phyloP scores from a whole-genome alignment of 1,140 invertebrate genomes.

The Sarcophaga bullata region DNA sequence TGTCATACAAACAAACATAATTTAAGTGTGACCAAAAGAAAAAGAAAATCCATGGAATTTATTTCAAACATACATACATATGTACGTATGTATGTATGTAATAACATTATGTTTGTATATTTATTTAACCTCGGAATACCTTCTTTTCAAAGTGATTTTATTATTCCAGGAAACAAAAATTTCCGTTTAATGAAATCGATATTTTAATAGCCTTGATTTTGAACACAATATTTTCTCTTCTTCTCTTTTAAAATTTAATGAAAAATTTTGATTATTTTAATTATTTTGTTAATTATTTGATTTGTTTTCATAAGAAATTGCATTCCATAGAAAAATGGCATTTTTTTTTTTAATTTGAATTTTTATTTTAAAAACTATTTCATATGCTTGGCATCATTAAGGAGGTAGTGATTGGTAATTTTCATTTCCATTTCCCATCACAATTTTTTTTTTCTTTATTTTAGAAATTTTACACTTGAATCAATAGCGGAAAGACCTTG shows the following conservation, averaged over 20 bases:
- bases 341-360: background rate
- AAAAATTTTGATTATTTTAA: background rate
- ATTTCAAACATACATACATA: too few relatives aligned
- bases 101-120: too few relatives aligned
- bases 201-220: conserved; percentile 1
- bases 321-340: background rate
- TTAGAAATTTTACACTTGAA: conserved; percentile 17
- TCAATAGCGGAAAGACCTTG: conserved; percentile 27
- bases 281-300: background rate
- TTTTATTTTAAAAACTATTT: background rate
- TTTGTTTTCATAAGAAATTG: background rate
- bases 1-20: too few relatives aligned
- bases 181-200: background rate
- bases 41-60: too few relatives aligned
- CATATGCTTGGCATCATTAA: background rate
- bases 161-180: too few relatives aligned
- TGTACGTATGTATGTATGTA: too few relatives aligned
- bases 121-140: background rate
- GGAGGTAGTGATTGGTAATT: conserved; percentile 5
- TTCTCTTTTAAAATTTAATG: background rate
- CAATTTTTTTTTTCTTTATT: background rate
- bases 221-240: too few relatives aligned
- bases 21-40: too few relatives aligned
- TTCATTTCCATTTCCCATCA: background rate
- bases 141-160: background rate